Evolutionary conservation across 30 jellyfish, hydroid and myxozoan species (phyloP), one percentile per base, ranked within the genome.

Genomic region (Turritopsis rubra): DNA sequence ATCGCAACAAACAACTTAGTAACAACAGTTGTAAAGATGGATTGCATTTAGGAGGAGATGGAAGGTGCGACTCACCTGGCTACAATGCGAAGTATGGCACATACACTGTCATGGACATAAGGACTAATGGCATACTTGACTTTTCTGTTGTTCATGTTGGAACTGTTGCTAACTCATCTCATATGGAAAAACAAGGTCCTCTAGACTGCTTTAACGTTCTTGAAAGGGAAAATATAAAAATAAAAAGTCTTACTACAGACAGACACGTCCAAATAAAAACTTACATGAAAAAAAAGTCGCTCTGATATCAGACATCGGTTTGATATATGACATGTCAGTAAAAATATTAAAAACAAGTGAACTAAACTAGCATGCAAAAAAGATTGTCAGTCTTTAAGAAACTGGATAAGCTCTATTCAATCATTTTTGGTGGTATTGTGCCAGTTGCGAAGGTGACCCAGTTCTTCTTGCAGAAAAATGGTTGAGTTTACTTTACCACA

Each of bases 391-490:
- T 9, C 29, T 23, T n/a, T n/a, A n/a, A n/a, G n/a, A n/a, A n/a
- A 19, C 66, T 65, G 86, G 79, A 31, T 79, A 75, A 28, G 52
- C 91, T 4, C 71, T 87, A 0, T 41, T 66, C 54, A 87, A 87
- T 65, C 91, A 74, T 1, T 82, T 74, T 30, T 87, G 95, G 95
- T 87, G 91, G 91, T 53, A 78, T 65, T 81, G 87, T 73, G 87
- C 91, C 18, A 54, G 83, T 0, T 87, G 90, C 66, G 41, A 74
- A 7, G 81, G 88, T 20, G 83, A 81, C 66, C 75, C 74, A 21
- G 52, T 8, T 0, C 19, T 70, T 4, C 77, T 87, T 20, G 18
- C 75, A 53, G 86, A 86, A 68, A 86, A 79, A 53, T 79, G 95
- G 95, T 23, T 80, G 41, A 52, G 88, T 75, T 13, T 75, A 13